Conservation (phyloP, 1,140 invertebrate genomes). For the Ostrea edulis region DNA sequence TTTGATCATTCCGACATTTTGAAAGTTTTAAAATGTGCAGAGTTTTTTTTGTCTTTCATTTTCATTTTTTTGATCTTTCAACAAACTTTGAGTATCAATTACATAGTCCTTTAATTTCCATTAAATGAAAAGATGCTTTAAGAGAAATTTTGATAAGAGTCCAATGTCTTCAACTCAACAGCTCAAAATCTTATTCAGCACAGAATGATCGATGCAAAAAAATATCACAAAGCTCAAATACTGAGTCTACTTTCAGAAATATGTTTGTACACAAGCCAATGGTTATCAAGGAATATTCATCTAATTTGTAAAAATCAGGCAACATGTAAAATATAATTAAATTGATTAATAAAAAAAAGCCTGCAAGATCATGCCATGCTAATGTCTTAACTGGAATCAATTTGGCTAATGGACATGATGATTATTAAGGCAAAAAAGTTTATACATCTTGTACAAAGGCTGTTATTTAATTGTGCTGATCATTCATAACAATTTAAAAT, state of each 20-base stretch:
- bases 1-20: neutral
- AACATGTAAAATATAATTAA: slow-evolving; percentile 12
- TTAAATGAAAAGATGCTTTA: neutral
- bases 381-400: neutral
- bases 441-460: neutral
- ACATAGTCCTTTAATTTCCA: neutral
- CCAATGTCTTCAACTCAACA: neutral
- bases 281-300: neutral
- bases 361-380: slow-evolving; percentile 20
- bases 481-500: neutral
- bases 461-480: neutral
- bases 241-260: neutral
- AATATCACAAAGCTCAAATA: neutral
- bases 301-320: slow-evolving; percentile 24
- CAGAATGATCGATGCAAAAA: neutral
- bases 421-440: neutral
- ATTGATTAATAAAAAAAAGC: slow-evolving; percentile 5
- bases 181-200: neutral
- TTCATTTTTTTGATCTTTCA: neutral
- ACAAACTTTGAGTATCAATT: neutral
- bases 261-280: neutral
- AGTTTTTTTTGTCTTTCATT: too few relatives aligned
- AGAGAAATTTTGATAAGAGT: neutral
- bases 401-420: neutral
- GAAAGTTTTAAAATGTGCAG: too few relatives aligned